A percentile compares a stretch with the other conserved stretches of the same genome.
phyloP scores from a whole-genome alignment of 2,113 vertebrate species.

The Sula dactylatra region DNA sequence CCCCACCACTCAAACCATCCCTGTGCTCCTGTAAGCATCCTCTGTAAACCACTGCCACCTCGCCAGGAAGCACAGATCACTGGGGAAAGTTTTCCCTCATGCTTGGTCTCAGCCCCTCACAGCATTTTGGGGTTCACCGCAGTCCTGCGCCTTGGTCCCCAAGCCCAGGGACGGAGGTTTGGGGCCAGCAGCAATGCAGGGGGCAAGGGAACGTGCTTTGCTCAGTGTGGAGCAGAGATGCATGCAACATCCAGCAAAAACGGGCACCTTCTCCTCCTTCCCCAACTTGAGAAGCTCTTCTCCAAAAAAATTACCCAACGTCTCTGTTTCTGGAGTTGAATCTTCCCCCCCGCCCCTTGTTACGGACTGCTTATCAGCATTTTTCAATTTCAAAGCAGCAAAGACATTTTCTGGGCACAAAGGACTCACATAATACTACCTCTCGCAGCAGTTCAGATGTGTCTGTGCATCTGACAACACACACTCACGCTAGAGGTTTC shows the following conservation, averaged over 20 bases:
- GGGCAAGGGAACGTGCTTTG: not conserved
- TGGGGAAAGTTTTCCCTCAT: not conserved
- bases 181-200: not conserved
- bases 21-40: not conserved
- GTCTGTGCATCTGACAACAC: not conserved
- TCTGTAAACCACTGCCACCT: not conserved
- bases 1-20: not conserved
- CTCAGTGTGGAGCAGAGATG: not conserved
- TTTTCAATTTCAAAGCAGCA: conserved; percentile 45
- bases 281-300: not conserved
- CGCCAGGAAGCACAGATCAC: not conserved
- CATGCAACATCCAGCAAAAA: not conserved
- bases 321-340: not conserved
- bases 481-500: not conserved
- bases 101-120: not conserved
- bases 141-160: not conserved
- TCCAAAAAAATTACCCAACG: not conserved
- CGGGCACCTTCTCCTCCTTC: not conserved
- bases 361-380: not conserved
- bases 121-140: not conserved
- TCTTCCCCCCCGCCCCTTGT: not conserved
- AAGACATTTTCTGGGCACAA: conserved; percentile 29
- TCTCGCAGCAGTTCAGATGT: conserved; percentile 32
- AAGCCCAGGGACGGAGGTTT: not conserved
- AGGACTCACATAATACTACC: conserved; percentile 39